These are phyloP conservation scores for Venturia canescens DNA, from an alignment of 1,140 invertebrate species.

Conservation along the genomic window DNA sequence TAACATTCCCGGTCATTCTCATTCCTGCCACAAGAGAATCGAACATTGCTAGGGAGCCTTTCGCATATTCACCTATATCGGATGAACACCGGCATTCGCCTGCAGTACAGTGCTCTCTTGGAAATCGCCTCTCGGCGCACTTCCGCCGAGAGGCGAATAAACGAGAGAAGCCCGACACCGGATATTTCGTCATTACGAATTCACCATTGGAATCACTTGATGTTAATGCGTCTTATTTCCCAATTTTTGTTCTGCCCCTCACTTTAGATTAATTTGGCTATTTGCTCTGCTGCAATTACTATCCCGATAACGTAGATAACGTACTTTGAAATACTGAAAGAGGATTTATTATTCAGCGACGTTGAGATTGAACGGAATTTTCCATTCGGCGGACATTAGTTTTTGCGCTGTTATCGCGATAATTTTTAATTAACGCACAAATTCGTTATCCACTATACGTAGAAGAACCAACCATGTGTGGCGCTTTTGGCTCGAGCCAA, in stretches of 20 bases:
- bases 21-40: background rate
- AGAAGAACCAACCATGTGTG: background rate
- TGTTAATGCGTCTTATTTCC: background rate
- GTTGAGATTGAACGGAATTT: background rate
- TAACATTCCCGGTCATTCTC: slow-evolving; percentile 10
- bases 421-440: slow-evolving; percentile 26
- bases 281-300: background rate
- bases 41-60: background rate
- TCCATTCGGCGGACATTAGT: background rate
- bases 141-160: slow-evolving; percentile 2
- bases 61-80: slow-evolving; percentile 24
- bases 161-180: slow-evolving; percentile 10
- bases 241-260: background rate
- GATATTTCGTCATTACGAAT: slow-evolving; percentile 38
- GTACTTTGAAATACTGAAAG: background rate
- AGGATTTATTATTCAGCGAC: background rate
- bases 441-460: background rate
- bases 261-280: background rate
- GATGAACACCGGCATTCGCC: slow-evolving; percentile 5
- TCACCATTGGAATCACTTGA: background rate
- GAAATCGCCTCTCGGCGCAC: too few species aligned
- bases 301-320: background rate
- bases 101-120: slow-evolving; percentile 2
- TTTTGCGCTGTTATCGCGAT: background rate
- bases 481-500: background rate